Evolutionary conservation across 37 sponge, comb jelly and placozoan species (phyloP).

Genomic region (Aplysina aerophoba): DNA sequence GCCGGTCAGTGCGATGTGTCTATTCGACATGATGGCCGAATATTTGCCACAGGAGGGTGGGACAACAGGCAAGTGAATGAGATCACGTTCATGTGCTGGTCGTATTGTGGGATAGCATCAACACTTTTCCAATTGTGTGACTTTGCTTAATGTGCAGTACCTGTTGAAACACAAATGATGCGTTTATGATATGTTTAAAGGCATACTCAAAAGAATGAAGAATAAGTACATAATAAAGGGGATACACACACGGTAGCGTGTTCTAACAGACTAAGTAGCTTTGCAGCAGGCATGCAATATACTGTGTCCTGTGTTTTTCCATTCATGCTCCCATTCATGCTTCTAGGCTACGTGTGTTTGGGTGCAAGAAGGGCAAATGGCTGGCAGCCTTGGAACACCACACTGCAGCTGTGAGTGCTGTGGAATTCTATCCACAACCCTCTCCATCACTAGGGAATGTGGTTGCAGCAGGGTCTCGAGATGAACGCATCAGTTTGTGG

Average conservation of each 20-base stretch:
- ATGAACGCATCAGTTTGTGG: conserved; percentile 73
- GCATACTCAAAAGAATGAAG: not conserved
- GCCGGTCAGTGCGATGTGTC: conserved; percentile 55
- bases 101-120: no score
- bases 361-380: conserved; percentile 74
- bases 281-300: not conserved
- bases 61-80: conserved; percentile 62
- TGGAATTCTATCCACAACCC: conserved; percentile 34
- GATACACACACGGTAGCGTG: no score
- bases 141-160: no score
- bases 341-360: conserved; percentile 67
- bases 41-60: conserved; percentile 80
- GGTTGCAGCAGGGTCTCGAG: conserved; percentile 71
- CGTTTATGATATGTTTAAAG: not conserved
- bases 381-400: conserved; percentile 80
- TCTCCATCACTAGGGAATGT: conserved; percentile 39
- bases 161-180: not conserved
- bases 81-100: no score
- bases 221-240: no score
- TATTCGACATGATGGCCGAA: conserved; percentile 62
- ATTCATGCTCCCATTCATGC: not conserved
- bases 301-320: not conserved
- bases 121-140: no score
- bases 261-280: no score
- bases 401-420: conserved; percentile 29